phyloP scores from a whole-genome alignment of 2,113 vertebrate species.

The Hystrix brachyura region DNA sequence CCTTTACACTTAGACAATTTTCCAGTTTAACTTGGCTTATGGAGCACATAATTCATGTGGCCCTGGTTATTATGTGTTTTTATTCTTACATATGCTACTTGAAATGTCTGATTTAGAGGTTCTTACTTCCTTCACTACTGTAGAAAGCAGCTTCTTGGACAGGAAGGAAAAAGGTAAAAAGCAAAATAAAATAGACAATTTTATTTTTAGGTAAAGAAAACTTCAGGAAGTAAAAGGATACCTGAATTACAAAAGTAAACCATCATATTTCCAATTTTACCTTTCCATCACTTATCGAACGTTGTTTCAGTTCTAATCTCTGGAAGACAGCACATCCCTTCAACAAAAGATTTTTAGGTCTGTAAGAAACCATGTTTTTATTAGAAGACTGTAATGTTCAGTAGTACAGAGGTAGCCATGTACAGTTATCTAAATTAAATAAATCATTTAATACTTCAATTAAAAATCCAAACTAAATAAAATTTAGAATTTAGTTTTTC shows the following conservation, averaged over 20 bases:
- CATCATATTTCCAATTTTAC: not conserved
- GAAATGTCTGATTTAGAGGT: conserved; percentile 79
- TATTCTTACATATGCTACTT: conserved; percentile 84
- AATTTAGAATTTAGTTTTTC: not conserved
- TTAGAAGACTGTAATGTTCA: not conserved
- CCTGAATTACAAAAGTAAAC: not conserved
- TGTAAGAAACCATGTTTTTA: not conserved
- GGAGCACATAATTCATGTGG: conserved; percentile 86
- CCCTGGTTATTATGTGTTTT: conserved; percentile 84
- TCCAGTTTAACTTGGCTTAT: conserved; percentile 86
- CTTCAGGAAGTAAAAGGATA: not conserved
- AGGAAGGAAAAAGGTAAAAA: conserved; percentile 74
- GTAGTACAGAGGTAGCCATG: not conserved
- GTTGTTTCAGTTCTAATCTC: not conserved
- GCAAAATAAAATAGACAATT: not conserved
- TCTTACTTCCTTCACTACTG: conserved; percentile 85
- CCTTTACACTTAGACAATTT: conserved; percentile 86
- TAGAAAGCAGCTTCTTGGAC: conserved; percentile 81
- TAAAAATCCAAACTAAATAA: not conserved
- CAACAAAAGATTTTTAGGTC: not conserved
- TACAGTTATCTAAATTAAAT: not conserved
- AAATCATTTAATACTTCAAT: not conserved
- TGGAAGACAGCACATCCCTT: not conserved
- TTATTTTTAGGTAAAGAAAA: conserved; percentile 9
- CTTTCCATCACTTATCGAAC: not conserved